phyloP scores from a whole-genome alignment of 2,888 invertebrate genomes.

The Ochlodes sylvanus region DNA sequence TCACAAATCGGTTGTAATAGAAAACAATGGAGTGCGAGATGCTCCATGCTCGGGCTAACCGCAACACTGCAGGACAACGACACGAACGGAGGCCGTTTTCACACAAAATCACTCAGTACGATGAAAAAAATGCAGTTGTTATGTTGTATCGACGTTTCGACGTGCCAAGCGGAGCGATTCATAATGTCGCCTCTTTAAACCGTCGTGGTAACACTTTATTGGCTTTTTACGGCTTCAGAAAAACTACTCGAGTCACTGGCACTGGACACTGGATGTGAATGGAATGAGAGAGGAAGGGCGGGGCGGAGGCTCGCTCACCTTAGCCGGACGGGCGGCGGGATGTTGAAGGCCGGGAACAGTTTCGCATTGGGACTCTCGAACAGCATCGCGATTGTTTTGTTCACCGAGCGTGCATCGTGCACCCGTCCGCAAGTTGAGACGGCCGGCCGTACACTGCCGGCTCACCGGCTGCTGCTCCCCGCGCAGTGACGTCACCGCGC shows the following conservation, averaged over 20 bases:
- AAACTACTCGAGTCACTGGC: slow-evolving; percentile 59
- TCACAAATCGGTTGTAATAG: slow-evolving; percentile 28
- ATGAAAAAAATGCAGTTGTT: slow-evolving; percentile 52
- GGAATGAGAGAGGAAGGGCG: slow-evolving; percentile 23
- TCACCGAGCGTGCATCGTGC: slow-evolving; percentile 77
- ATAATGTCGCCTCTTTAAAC: slow-evolving; percentile 59
- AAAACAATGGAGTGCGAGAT: slow-evolving; percentile 35
- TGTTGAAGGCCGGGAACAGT: slow-evolving; percentile 88
- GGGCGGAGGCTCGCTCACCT: slow-evolving; percentile 67
- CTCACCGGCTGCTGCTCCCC: slow-evolving; percentile 53
- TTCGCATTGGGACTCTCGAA: slow-evolving; percentile 90
- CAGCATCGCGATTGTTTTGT: slow-evolving; percentile 85
- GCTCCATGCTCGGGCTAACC: slow-evolving; percentile 39
- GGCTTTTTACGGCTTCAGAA: slow-evolving; percentile 64
- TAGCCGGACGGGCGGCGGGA: slow-evolving; percentile 88
- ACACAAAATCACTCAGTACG: slow-evolving; percentile 47
- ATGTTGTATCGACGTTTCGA: slow-evolving; percentile 70
- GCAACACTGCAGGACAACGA: slow-evolving; percentile 44
- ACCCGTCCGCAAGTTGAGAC: slow-evolving; percentile 64
- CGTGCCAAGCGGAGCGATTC: slow-evolving; percentile 57
- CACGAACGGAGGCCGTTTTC: slow-evolving; percentile 40
- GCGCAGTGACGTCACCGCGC: slow-evolving; percentile 71
- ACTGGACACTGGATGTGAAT: slow-evolving; percentile 49
- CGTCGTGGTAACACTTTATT: slow-evolving; percentile 64
- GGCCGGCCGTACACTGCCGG: slow-evolving; percentile 72